Evolutionary conservation across 2,113 vertebrate genomes (phyloP), one percentile per base, ranked within the genome.

Genomic region (Mormoops blainvillei): DNA sequence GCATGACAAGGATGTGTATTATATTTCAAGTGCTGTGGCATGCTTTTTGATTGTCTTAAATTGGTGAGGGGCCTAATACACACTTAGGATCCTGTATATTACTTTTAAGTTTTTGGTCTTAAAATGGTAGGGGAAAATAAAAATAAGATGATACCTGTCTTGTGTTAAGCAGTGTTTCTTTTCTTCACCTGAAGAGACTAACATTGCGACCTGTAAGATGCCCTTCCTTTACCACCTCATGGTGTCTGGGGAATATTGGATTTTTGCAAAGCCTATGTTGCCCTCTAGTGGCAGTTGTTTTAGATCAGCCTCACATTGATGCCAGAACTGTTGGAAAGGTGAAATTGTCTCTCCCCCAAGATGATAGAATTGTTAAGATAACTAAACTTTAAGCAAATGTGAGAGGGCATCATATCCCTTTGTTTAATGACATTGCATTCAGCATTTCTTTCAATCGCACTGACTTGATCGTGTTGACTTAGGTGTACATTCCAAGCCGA

Each of bases 401-500:
- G 28, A 94, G 16, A 38, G 33, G 67, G 36, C 11, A 1, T 56
- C 74, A 0, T 50, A 33, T 58, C 26, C 3, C 28, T 93, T 54
- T 74, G 67, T 31, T 14, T 12, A 45, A 76, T 18, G n/a, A 58
- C 33, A 15, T n/a, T 19, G 13, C 16, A 13, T 81, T 38, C 81
- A 26, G 0, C 20, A 20, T 83, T 89, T 54, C 19, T 73, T 87
- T 68, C 67, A 14, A 2, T 41, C 22, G 33, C 50, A 80, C 73
- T 95, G 65, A 94, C 83, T 12, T n/a, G 73, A 24, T 48, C 97
- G 13, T 97, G 78, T 97, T 93, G 41, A 76, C 73, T 43, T 97
- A 99, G 98, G 98, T 98, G 84, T 99, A 99, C 98, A 99, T 99
- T 99, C 99, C 99, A 95, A 99, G 98, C 98, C 98, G 99, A 96